Conservation (phyloP, 2,113 vertebrate species). For the Nothoprocta perdicaria region DNA sequence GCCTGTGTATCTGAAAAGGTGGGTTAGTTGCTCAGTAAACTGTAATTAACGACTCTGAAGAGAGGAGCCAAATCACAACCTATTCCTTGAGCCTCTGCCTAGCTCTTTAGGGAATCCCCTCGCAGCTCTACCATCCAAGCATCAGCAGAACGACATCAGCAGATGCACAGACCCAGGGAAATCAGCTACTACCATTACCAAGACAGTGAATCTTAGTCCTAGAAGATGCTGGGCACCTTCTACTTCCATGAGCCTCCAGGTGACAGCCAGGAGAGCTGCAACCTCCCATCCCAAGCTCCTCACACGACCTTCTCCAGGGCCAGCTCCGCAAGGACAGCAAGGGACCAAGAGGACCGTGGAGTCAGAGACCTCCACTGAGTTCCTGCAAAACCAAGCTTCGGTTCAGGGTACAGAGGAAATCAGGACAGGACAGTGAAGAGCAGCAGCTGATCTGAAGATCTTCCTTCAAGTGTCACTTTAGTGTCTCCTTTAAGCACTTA, state of each 20-base stretch:
- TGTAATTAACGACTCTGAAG: conserved; percentile 45
- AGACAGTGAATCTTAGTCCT: conserved; percentile 16
- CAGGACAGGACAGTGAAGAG: accelerated
- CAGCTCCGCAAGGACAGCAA: accelerated
- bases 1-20: conserved; percentile 38
- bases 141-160: conserved; percentile 42
- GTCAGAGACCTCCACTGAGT: background rate
- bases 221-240: background rate
- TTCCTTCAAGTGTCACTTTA: background rate
- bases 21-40: conserved; percentile 58
- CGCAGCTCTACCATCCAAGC: conserved; percentile 48
- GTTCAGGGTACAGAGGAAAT: background rate
- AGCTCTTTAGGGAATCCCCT: conserved; percentile 54
- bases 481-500: background rate
- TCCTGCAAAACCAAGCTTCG: background rate
- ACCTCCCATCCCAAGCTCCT: background rate
- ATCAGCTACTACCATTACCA: conserved; percentile 21
- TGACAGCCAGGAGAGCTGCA: background rate
- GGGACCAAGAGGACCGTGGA: accelerated
- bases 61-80: conserved; percentile 44
- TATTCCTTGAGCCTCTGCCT: conserved; percentile 42
- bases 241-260: background rate
- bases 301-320: accelerated
- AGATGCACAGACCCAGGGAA: conserved; percentile 28
- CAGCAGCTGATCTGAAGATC: accelerated